A percentile compares a stretch with the other conserved stretches of the same genome.
These are phyloP conservation scores for Mythimna lalbum DNA, from an alignment of 2,888 invertebrate species.

Conservation along the genomic window DNA sequence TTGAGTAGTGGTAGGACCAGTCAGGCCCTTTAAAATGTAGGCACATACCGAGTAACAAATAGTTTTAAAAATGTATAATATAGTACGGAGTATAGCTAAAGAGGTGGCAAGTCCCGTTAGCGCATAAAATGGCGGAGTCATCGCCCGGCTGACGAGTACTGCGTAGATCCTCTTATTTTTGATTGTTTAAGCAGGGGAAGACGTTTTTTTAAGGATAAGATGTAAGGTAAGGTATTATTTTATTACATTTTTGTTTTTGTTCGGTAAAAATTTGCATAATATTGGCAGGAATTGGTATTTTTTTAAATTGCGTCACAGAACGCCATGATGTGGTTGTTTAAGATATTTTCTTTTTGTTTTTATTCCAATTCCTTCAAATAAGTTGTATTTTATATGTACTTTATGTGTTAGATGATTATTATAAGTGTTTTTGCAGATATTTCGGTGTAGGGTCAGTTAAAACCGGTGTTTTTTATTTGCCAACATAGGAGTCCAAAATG, in stretches of 20 bases:
- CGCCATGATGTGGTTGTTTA: constrained; percentile 65
- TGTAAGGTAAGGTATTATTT: constrained; percentile 77
- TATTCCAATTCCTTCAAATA: background rate
- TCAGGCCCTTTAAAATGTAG: constrained; percentile 72
- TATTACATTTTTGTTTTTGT: constrained; percentile 56
- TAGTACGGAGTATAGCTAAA: constrained; percentile 65
- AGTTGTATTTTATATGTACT: constrained; percentile 6
- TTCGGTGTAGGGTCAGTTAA: constrained; percentile 26
- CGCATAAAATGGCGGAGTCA: constrained; percentile 81
- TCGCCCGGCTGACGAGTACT: constrained; percentile 81
- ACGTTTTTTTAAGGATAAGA: constrained; percentile 69
- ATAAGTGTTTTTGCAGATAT: constrained; percentile 13
- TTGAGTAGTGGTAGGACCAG: constrained; percentile 66
- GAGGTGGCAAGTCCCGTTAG: constrained; percentile 73
- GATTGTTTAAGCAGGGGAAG: constrained; percentile 65
- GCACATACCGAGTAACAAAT: constrained; percentile 62
- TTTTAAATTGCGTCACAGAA: constrained; percentile 60
- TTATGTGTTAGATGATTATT: constrained; percentile 12
- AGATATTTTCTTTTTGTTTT: constrained; percentile 16
- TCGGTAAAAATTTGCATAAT: constrained; percentile 41
- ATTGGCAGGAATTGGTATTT: constrained; percentile 31
- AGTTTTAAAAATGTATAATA: constrained; percentile 70
- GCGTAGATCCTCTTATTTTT: constrained; percentile 72
- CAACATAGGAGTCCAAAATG: constrained; percentile 56
- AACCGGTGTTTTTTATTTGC: constrained; percentile 57